phyloP scores from a whole-genome alignment of 2,888 invertebrate genomes.

The Schrankia costaestrigalis region DNA sequence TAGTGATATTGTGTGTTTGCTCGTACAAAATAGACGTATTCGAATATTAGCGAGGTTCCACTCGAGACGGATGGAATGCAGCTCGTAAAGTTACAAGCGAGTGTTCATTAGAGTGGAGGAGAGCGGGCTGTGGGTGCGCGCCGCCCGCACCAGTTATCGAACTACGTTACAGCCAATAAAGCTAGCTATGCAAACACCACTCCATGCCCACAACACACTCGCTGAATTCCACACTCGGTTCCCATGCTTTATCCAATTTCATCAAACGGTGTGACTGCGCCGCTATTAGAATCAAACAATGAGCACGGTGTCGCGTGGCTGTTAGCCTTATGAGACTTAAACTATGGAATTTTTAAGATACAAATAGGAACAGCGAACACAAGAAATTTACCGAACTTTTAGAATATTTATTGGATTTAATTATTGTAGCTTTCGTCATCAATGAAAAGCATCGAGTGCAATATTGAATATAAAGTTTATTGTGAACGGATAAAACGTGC shows the following conservation, averaged over 20 bases:
- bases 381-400: neutral
- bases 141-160: conserved; percentile 51
- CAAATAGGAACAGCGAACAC: conserved; percentile 33
- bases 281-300: conserved; percentile 70
- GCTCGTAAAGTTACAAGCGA: conserved; percentile 50
- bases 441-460: conserved; percentile 38
- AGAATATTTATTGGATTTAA: conserved; percentile 4
- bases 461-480: conserved; percentile 50
- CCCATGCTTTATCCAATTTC: conserved; percentile 79
- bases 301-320: conserved; percentile 63
- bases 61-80: conserved; percentile 50
- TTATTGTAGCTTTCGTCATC: conserved; percentile 21
- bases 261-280: conserved; percentile 64
- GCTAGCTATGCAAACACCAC: conserved; percentile 74
- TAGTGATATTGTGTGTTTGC: conserved; percentile 8
- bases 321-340: conserved; percentile 52
- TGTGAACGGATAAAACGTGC: conserved; percentile 47
- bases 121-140: conserved; percentile 33
- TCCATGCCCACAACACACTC: conserved; percentile 51
- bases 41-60: conserved; percentile 21
- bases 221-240: conserved; percentile 70
- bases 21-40: conserved; percentile 30
- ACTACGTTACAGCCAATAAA: conserved; percentile 74
- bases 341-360: conserved; percentile 55
- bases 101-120: conserved; percentile 58